Base-by-base conservation (phyloP, 2,113 vertebrate genomes). In the Oreochromis niloticus region DNA sequence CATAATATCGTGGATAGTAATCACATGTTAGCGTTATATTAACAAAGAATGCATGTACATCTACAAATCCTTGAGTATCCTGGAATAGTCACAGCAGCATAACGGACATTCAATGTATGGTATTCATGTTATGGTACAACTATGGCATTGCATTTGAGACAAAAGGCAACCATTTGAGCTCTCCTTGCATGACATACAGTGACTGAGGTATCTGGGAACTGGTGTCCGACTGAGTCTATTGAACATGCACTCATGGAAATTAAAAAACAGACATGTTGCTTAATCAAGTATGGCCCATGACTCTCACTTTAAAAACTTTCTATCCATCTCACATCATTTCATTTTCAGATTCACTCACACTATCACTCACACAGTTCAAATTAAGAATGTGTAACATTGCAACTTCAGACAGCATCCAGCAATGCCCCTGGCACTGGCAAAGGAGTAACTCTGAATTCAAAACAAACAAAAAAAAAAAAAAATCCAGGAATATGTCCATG, bases 1-100 rank as follows among this genome's bases (percentile, higher is more conserved):
- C 90, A 91, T 91, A 88, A 92, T 90, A 93, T 91, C 85, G 94
- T 88, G 83, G 90, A 91, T 89, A 88, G 90, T 91, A 90, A 90
- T 75, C 87, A 86, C 86, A 86, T 88, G 85, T 95, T 96, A 94
- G 91, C 83, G 82, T 94, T 91, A 92, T 93, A 94, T 93, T 90
- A 93, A 94, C 93, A 94, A 87, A 94, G 88, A 95, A 93, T 89
- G 93, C 93, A 92, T 91, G 91, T 90, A 94, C 92, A 94, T 92
- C 92, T 95, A 94, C 91, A 94, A 94, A 96, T 95, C 94, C 95
- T 95, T 95, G 94, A 96, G 94, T 94, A 93, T 94, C 89, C 93
- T 95, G 94, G 95, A 96, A 95, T 94, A 94, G 93, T 95, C 94
- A 95, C 95, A 96, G 94, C 95, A 96, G 95, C 95, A 95, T 94